Conservation (phyloP, 2,113 vertebrate species). For the Melanerpes aurifrons region DNA sequence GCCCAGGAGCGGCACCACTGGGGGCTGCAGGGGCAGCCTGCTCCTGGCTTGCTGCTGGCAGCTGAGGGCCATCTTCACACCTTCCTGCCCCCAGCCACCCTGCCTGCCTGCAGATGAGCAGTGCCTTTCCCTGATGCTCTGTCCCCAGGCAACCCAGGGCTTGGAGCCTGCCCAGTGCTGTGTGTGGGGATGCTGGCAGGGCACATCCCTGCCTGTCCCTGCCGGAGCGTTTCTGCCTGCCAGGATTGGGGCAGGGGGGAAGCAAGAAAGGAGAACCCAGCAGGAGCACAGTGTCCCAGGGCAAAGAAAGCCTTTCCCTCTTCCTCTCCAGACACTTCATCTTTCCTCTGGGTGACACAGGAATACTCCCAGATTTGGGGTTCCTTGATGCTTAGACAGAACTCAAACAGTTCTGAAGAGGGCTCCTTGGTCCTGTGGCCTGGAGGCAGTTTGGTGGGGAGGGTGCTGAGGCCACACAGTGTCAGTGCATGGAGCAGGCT, state of each 20-base stretch:
- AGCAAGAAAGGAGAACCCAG: not conserved
- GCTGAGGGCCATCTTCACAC: not conserved
- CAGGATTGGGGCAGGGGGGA: not conserved
- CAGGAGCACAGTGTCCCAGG: not conserved
- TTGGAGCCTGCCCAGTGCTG: not conserved
- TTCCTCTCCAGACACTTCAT: not conserved
- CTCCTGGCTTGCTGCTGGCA: not conserved
- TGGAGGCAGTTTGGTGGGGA: not conserved
- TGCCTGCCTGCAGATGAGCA: not conserved
- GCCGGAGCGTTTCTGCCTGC: not conserved
- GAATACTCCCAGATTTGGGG: not conserved
- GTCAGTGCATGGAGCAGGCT: not conserved
- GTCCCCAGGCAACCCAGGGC: not conserved
- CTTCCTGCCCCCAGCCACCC: not conserved
- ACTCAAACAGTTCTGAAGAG: not conserved
- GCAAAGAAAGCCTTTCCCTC: not conserved
- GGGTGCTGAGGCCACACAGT: not conserved
- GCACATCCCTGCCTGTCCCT: not conserved
- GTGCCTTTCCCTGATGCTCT: rapidly evolving
- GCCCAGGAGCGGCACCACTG: rapidly evolving
- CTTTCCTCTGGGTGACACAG: not conserved
- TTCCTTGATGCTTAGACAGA: not conserved
- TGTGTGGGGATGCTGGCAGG: not conserved
- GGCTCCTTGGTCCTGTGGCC: not conserved
- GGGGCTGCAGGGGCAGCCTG: not conserved